phyloP scores from a whole-genome alignment of 1,140 invertebrate species.

The Heliconius hermathena region DNA sequence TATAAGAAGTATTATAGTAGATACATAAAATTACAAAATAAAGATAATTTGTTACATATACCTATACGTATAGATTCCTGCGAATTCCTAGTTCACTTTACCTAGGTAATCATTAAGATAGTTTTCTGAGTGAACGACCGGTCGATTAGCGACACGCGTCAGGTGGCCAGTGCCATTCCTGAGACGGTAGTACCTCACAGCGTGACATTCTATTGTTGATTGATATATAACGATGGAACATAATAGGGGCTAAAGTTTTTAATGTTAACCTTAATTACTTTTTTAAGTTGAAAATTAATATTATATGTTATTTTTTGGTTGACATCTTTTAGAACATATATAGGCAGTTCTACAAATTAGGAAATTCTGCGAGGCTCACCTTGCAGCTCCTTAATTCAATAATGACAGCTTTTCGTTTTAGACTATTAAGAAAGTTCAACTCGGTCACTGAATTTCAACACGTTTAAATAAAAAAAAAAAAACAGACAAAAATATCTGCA shows the following conservation, averaged over 20 bases:
- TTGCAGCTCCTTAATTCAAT: too few relatives aligned
- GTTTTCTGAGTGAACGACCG: constrained; percentile 44
- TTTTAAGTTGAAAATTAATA: neutral
- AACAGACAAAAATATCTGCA: too few relatives aligned
- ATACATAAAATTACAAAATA: neutral
- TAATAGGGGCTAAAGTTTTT: constrained; percentile 5
- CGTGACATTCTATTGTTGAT: constrained; percentile 22
- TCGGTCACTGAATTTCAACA: too few relatives aligned
- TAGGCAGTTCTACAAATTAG: too few relatives aligned
- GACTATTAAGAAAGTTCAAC: too few relatives aligned
- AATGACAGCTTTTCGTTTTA: too few relatives aligned
- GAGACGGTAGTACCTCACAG: constrained; percentile 14
- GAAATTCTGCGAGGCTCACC: too few relatives aligned
- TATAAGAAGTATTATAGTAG: neutral
- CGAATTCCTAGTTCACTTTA: neutral
- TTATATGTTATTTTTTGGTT: too few relatives aligned
- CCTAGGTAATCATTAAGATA: constrained; percentile 19
- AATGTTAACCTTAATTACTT: neutral
- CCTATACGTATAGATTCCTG: neutral
- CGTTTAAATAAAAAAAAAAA: too few relatives aligned
- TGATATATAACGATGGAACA: neutral
- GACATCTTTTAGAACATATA: too few relatives aligned
- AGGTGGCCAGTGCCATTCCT: constrained; percentile 47
- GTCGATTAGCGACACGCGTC: constrained; percentile 54
- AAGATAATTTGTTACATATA: neutral